phyloP scores from a whole-genome alignment of 1,140 invertebrate genomes.

The Drosophila teissieri region DNA sequence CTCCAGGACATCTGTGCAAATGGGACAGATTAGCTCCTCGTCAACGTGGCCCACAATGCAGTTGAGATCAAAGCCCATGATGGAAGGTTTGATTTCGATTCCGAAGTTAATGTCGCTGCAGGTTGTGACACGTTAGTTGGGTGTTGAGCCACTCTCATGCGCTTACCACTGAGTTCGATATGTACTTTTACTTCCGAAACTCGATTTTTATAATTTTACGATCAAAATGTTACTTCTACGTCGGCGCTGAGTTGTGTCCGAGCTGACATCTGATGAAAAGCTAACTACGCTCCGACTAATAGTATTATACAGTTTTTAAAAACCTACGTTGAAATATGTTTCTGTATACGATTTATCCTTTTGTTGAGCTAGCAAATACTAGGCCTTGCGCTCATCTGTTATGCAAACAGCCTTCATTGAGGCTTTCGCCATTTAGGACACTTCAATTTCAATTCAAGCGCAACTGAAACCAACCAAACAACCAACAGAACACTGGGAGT shows the following conservation, averaged over 20 bases:
- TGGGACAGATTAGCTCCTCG: slow-evolving; percentile 65
- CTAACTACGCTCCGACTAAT: not conserved
- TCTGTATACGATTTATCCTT: not conserved
- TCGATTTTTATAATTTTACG: slow-evolving; percentile 53
- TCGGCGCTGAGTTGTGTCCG: slow-evolving; percentile 11
- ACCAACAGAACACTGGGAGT: slow-evolving; percentile 24
- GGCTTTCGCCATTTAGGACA: slow-evolving; percentile 21
- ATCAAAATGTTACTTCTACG: slow-evolving; percentile 46
- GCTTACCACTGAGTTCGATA: slow-evolving; percentile 11
- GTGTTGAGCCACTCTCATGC: not conserved
- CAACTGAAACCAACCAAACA: slow-evolving; percentile 45
- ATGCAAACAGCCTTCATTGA: slow-evolving; percentile 39
- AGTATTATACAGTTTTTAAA: too few relatives aligned
- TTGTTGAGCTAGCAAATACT: slow-evolving; percentile 2
- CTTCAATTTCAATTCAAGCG: slow-evolving; percentile 50
- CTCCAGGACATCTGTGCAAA: slow-evolving; percentile 66
- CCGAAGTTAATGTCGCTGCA: slow-evolving; percentile 9
- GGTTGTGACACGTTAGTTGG: not conserved
- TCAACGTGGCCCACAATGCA: slow-evolving; percentile 60
- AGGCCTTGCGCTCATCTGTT: slow-evolving; percentile 23
- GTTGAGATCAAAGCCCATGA: slow-evolving; percentile 61
- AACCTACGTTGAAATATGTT: too few relatives aligned
- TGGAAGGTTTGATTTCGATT: slow-evolving; percentile 6
- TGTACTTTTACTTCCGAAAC: slow-evolving; percentile 27
- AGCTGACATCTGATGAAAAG: slow-evolving; percentile 16